Base-by-base conservation (phyloP, 2,113 vertebrate genomes). In the Ursus arctos region DNA sequence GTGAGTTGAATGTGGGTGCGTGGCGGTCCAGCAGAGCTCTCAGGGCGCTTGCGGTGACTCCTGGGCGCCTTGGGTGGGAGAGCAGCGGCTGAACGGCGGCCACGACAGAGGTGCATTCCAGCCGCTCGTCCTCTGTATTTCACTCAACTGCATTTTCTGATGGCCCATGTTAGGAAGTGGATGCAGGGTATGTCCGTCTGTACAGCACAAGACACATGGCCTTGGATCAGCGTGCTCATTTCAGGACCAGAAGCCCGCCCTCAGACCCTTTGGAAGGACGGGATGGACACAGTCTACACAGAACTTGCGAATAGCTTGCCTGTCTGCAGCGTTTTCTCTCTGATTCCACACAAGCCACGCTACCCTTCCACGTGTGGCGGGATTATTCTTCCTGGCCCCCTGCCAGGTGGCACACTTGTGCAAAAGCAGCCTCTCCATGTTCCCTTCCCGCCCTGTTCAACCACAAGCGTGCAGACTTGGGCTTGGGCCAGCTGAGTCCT, bases 231-330 rank as follows among this genome's bases (percentile, higher is more conserved):
- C 16, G 24, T 8, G 21, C 16, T 59, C 40, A 13, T 0, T 3
- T 1, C 13, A 13, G 49, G 71, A 31, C 15, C 13, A 36, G 76
- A 53, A 55, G 18, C 22, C 65, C 2, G 0, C 26, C 8, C 7
- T 10, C 59, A 6, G 28, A 12, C 4, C 3, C 36, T 55, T 4
- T 2, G 83, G 55, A 51, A 81, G 82, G 59, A 82, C 11, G 3
- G 14, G 33, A 3, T 0, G 3, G 6, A 4, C 43, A 13, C 0
- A 14, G 0, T 67, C 19, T 7, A 10, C 47, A 5, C 47, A 31
- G 67, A 7, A 7, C 0, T 0, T 24, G 10, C 16, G 2, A 4
- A 26, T 24, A 0, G 1, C 43, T 7, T 16, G 43, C 26, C 33
- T 6, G 0, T 6, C 40, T 0, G 13, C 31, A 81, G 55, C 28